A percentile compares a stretch with the other conserved stretches of the same genome.
Evolutionary conservation across 2,113 vertebrate genomes (phyloP).

Genomic region (Phylloscopus whistleri): DNA sequence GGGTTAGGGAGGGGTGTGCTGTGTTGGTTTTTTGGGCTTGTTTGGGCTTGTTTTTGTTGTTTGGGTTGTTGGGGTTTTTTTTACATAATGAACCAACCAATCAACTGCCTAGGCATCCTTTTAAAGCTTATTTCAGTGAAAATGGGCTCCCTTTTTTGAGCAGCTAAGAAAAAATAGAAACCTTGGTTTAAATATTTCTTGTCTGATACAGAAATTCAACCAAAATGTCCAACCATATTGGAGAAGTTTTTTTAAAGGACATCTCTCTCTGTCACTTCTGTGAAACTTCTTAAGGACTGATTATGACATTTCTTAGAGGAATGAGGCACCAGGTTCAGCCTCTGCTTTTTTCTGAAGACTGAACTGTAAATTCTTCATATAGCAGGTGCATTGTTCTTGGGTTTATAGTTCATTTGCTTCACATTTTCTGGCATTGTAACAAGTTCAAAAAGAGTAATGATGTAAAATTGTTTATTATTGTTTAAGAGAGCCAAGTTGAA

Average conservation of each 20-base stretch:
- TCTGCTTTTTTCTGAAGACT: not conserved
- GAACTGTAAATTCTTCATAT: not conserved
- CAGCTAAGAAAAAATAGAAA: not conserved
- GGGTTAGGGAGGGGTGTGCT: accelerated
- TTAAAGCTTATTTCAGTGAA: not conserved
- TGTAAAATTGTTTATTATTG: not conserved
- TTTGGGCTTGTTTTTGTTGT: not conserved
- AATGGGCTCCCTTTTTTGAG: accelerated
- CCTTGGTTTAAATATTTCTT: not conserved
- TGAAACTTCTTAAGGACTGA: not conserved
- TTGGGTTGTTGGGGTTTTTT: not conserved
- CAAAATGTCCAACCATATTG: not conserved
- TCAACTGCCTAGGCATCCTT: not conserved
- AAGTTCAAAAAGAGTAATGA: not conserved
- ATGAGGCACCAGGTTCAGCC: not conserved
- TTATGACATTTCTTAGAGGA: not conserved
- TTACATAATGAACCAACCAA: not conserved
- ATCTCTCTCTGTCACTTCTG: not conserved
- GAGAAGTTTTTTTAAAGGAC: not conserved
- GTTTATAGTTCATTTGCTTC: not conserved
- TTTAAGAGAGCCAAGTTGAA: not conserved
- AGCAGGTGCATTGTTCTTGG: not conserved
- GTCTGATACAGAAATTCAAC: not conserved
- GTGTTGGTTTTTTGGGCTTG: not conserved
- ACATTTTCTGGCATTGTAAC: not conserved